Percentiles rank a stretch among this genome's conserved stretches.
These are phyloP conservation scores for Pseudopleuronectes americanus DNA, from an alignment of 2,797 vertebrate species.

Conservation along the genomic window DNA sequence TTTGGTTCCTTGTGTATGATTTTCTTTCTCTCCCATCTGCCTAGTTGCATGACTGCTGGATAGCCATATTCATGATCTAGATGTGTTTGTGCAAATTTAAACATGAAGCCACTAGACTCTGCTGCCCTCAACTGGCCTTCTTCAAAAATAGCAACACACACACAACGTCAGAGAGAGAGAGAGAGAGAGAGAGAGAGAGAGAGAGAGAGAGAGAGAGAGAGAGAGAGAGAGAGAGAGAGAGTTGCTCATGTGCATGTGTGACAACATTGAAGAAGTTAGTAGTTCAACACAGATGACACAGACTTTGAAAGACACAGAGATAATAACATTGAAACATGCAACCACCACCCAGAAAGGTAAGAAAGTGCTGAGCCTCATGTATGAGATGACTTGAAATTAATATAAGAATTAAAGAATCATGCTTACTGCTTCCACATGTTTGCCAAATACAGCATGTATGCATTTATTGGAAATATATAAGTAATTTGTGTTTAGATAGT, in stretches of 20 bases:
- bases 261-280: constrained; percentile 43
- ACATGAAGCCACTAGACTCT: constrained; percentile 1
- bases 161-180: neutral
- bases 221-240: no score
- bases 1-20: no score
- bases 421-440: no score
- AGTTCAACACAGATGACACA: neutral
- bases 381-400: neutral
- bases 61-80: no score
- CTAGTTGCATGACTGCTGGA: no score
- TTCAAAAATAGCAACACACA: neutral
- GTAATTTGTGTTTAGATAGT: no score
- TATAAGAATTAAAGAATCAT: no score
- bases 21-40: no score
- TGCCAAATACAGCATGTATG: neutral
- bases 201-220: constrained; percentile 8
- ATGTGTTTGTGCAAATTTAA: no score
- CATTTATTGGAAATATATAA: no score
- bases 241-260: neutral
- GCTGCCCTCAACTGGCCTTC: constrained; percentile 30
- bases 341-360: constrained; percentile 72
- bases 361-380: neutral
- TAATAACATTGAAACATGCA: constrained; percentile 53
- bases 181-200: constrained; percentile 8
- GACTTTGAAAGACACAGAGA: neutral